Evolutionary conservation across 1,140 invertebrate genomes (phyloP), one percentile per base, ranked within the genome.

Genomic region (Bombus pascuorum): DNA sequence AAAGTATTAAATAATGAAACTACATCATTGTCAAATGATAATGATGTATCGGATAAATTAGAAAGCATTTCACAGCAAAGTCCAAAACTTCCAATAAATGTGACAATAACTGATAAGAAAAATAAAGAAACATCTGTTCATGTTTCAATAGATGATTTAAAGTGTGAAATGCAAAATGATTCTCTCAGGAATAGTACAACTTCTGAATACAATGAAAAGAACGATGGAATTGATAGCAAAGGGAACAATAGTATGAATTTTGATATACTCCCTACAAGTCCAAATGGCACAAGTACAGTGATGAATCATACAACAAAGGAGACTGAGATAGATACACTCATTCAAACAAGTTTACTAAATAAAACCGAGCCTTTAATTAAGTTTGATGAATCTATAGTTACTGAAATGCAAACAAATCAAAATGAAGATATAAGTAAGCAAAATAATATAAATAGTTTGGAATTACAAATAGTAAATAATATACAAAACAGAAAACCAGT

Each of bases 31-130:
- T 93, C 90, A 42, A 94, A 93, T 59, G 92, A 93, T 81, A 91
- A 91, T 79, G 91, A 94, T 80, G 91, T 88, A 39, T 93, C 91
- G 4, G 91, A 94, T 53, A 93, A 93, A 65, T 80, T 89, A 37
- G 92, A 93, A 39, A 94, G 88, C 72, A 44, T 88, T 25, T 93
- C 91, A 2, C 91, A 93, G 22, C 89, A 92, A 15, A 92, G 88
- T 85, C 80, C 91, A 44, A 89, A 93, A 75, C 85, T 93, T 81
- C 94, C 95, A 83, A 93, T 94, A 89, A 94, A 94, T 75, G 92
- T 93, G 91, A 95, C 94, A 93, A 94, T 95, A 94, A 93, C 91
- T 25, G 93, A 94, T 79, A 93, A 94, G 47, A 90, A 91, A 83
- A 86, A 66, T 39, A 87, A 91, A 44, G 73, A 91, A 76, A 78